Evolutionary conservation across 2,113 vertebrate genomes (phyloP).

Genomic region (Poicephalus meyeri): DNA sequence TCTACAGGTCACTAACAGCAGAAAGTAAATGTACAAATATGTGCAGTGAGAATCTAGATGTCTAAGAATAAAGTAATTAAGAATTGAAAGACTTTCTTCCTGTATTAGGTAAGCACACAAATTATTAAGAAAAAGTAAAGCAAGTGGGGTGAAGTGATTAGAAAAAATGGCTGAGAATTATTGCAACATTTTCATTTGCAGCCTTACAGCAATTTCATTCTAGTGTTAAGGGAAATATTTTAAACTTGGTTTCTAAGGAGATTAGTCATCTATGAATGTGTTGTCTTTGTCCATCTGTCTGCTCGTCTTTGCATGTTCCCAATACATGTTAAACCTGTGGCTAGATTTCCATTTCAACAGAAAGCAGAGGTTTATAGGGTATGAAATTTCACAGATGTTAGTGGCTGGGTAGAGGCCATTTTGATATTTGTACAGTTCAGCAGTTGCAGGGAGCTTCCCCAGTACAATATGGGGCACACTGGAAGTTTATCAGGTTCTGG

Average conservation of each 20-base stretch:
- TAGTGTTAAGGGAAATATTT: not conserved
- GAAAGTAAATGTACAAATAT: not conserved
- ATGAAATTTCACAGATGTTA: not conserved
- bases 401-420: not conserved
- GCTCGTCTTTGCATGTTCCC: not conserved
- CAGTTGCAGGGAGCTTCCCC: not conserved
- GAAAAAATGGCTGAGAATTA: not conserved
- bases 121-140: not conserved
- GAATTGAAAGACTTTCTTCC: not conserved
- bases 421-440: not conserved
- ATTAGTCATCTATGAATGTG: not conserved
- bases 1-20: not conserved
- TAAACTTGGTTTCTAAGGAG: not conserved
- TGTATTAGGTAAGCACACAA: not conserved
- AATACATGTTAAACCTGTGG: not conserved
- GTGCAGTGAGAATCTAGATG: rapidly evolving
- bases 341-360: not conserved
- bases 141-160: not conserved
- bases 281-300: not conserved
- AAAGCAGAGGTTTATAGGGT: not conserved
- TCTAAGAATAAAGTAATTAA: not conserved
- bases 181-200: not conserved
- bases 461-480: rapidly evolving
- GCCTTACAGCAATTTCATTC: not conserved
- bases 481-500: not conserved